These are phyloP conservation scores for Burhinus bistriatus DNA, from an alignment of 2,113 vertebrate genomes.

Conservation along the genomic window DNA sequence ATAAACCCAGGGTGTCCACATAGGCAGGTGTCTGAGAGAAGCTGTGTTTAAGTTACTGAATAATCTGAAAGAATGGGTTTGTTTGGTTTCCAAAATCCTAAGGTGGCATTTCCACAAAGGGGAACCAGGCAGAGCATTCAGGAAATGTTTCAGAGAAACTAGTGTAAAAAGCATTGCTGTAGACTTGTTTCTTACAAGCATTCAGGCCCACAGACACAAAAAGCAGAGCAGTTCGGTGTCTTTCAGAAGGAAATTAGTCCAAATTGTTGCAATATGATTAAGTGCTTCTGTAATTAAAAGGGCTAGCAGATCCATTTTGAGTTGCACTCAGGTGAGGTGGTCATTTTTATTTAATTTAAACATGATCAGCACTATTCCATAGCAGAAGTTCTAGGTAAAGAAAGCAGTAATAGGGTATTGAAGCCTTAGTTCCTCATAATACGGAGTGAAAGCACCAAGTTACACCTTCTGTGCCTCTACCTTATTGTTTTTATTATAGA, in stretches of 20 bases:
- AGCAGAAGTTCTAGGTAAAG: neutral
- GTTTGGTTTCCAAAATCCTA: neutral
- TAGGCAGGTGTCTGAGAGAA: neutral
- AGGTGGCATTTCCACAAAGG: neutral
- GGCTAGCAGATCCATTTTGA: neutral
- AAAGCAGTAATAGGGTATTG: neutral
- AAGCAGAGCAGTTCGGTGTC: neutral
- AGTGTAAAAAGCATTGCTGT: neutral
- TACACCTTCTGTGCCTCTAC: neutral
- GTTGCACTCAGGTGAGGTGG: neutral
- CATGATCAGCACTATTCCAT: neutral
- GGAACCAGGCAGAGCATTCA: neutral
- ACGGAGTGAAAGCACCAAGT: neutral
- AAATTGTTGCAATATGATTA: neutral
- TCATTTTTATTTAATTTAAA: neutral
- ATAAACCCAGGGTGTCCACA: neutral
- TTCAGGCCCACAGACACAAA: neutral
- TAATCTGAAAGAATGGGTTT: neutral
- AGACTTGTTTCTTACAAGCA: neutral
- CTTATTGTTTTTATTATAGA: neutral
- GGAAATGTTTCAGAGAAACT: neutral
- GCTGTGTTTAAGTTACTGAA: neutral
- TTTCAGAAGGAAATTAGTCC: neutral
- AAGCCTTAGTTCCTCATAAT: neutral
- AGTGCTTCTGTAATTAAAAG: neutral